Conservation (phyloP, 1,140 invertebrate genomes). For the Bombus balteatus region DNA sequence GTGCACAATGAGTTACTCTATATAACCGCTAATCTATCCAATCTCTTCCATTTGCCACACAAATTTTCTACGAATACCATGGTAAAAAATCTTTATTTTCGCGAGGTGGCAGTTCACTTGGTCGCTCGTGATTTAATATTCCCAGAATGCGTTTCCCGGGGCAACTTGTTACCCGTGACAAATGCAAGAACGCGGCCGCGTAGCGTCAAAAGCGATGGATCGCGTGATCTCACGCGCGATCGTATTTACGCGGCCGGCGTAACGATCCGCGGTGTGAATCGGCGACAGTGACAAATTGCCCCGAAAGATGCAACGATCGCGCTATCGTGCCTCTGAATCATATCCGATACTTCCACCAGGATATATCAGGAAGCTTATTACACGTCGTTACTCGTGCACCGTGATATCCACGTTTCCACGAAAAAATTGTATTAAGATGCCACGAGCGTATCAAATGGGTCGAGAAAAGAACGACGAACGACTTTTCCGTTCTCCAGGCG, state of each 20-base stretch:
- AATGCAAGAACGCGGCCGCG: background rate
- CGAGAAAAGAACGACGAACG: slow-evolving; percentile 1
- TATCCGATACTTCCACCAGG: slow-evolving; percentile 43
- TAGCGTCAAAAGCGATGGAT: slow-evolving; percentile 13
- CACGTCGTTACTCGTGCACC: slow-evolving; percentile 16
- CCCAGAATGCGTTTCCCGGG: background rate
- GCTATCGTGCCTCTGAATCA: slow-evolving; percentile 53
- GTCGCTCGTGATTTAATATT: slow-evolving; percentile 12
- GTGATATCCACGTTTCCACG: background rate
- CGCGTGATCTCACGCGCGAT: slow-evolving; percentile 23
- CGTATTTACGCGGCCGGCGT: slow-evolving; percentile 9
- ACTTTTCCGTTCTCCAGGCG: background rate
- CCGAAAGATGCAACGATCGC: slow-evolving; percentile 34
- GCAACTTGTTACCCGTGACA: slow-evolving; percentile 14
- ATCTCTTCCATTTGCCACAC: background rate
- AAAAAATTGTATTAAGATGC: slow-evolving; percentile 1
- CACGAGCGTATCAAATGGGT: slow-evolving; percentile 15
- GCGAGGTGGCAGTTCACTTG: background rate
- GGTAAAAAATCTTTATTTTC: background rate
- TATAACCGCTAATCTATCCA: background rate
- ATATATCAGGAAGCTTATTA: slow-evolving; percentile 56
- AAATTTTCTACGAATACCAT: background rate
- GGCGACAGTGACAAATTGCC: slow-evolving; percentile 50
- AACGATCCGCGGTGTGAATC: slow-evolving; percentile 10
- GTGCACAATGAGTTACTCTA: background rate